phyloP scores from a whole-genome alignment of 53 echinoderm and acorn worm genomes.

The Mesocentrotus franciscanus region DNA sequence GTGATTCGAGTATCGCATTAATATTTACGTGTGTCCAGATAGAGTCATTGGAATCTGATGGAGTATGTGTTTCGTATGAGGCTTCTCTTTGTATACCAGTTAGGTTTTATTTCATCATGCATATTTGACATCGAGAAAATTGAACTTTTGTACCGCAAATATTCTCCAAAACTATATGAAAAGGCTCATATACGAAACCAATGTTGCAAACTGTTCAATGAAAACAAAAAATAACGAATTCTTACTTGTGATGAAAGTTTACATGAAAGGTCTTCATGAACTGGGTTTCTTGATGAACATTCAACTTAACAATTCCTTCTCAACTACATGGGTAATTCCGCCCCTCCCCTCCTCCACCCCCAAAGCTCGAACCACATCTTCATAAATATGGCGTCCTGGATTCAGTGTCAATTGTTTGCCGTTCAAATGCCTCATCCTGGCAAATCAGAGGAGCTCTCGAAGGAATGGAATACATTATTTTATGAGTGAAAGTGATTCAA shows the following conservation, averaged over 20 bases:
- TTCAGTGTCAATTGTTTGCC: background rate
- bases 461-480: background rate
- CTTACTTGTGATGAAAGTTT: no score
- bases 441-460: background rate
- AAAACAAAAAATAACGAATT: no score
- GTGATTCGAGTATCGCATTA: background rate
- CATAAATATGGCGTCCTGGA: background rate
- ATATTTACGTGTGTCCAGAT: background rate
- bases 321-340: background rate
- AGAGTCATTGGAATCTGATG: background rate
- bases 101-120: background rate
- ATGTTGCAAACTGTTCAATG: background rate
- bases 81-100: background rate
- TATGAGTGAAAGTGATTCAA: background rate
- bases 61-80: background rate
- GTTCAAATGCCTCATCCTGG: background rate
- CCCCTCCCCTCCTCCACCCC: conserved; percentile 7
- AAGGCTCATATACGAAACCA: background rate
- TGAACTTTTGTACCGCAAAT: background rate
- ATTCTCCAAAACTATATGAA: background rate
- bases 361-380: conserved; percentile 1
- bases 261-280: no score
- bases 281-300: no score
- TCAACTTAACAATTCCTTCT: background rate
- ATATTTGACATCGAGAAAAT: background rate